Conservation (phyloP, 2,113 vertebrate genomes). For the Nipponia nippon region DNA sequence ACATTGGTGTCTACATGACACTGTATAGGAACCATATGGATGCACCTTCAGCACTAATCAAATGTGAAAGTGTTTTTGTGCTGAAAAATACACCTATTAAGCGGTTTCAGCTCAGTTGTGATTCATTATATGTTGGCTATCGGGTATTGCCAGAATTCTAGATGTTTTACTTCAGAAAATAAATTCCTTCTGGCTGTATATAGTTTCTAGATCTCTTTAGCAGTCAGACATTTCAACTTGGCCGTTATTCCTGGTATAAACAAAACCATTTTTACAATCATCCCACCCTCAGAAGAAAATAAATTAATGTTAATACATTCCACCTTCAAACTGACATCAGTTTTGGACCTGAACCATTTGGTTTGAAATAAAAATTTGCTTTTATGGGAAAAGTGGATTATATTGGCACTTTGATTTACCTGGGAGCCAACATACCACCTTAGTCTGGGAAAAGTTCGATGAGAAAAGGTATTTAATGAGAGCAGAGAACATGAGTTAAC, state of each 20-base stretch:
- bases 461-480: conserved; percentile 27
- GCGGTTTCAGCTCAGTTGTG: not conserved
- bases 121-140: conserved; percentile 9
- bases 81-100: conserved; percentile 19
- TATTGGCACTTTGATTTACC: conserved; percentile 63
- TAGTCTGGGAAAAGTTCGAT: conserved; percentile 9
- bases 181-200: not conserved
- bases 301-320: conserved; percentile 37
- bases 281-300: conserved; percentile 35
- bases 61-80: not conserved
- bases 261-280: conserved; percentile 63
- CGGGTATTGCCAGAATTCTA: not conserved
- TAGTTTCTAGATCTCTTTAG: not conserved
- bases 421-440: conserved; percentile 28
- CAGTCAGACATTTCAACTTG: conserved; percentile 39
- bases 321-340: conserved; percentile 56
- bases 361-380: conserved; percentile 41
- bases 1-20: not conserved
- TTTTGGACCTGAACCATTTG: conserved; percentile 44
- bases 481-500: not conserved
- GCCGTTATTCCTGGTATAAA: conserved; percentile 42
- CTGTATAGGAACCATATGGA: conserved; percentile 22
- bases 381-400: conserved; percentile 53
- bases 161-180: conserved; percentile 8
- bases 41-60: not conserved